Percentiles rank a stretch among this genome's conserved stretches.
Conservation (phyloP, 2,888 invertebrate genomes). For the Nipponacmea schrenckii region DNA sequence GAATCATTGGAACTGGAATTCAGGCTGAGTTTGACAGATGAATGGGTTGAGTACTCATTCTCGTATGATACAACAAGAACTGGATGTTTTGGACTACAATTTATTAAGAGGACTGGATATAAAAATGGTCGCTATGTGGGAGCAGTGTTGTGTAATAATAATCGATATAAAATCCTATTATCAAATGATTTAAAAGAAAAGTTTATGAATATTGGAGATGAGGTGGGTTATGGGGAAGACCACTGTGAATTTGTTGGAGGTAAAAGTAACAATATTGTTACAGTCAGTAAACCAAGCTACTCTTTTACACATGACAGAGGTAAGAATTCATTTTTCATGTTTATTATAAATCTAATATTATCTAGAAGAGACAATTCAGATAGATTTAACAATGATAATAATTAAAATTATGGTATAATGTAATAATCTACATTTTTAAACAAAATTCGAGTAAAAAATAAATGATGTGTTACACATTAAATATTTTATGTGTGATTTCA, state of each 20-base stretch:
- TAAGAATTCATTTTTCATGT: constrained; percentile 10
- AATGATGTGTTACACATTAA: too few relatives aligned
- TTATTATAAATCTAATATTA: neutral
- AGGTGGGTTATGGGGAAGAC: constrained; percentile 50
- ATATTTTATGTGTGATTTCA: too few relatives aligned
- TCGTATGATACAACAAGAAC: constrained; percentile 38
- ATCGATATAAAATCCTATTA: constrained; percentile 54
- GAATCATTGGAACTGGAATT: constrained; percentile 33
- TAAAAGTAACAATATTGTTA: constrained; percentile 19
- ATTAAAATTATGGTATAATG: neutral
- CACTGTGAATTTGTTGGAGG: constrained; percentile 60
- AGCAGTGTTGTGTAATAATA: constrained; percentile 50
- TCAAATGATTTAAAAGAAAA: constrained; percentile 42
- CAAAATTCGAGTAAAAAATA: too few relatives aligned
- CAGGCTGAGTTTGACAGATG: constrained; percentile 29
- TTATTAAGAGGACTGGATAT: constrained; percentile 41
- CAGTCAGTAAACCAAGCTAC: constrained; percentile 27
- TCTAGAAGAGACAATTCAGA: neutral
- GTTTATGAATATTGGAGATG: constrained; percentile 56
- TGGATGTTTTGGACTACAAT: constrained; percentile 46
- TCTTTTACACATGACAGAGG: constrained; percentile 28
- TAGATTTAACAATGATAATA: neutral
- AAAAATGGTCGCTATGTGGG: constrained; percentile 46
- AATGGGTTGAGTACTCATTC: constrained; percentile 51
- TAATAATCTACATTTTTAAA: too few relatives aligned